Percentiles rank a stretch among this genome's conserved stretches.
Conservation (phyloP, 2,113 vertebrate species). For the Felis chaus region DNA sequence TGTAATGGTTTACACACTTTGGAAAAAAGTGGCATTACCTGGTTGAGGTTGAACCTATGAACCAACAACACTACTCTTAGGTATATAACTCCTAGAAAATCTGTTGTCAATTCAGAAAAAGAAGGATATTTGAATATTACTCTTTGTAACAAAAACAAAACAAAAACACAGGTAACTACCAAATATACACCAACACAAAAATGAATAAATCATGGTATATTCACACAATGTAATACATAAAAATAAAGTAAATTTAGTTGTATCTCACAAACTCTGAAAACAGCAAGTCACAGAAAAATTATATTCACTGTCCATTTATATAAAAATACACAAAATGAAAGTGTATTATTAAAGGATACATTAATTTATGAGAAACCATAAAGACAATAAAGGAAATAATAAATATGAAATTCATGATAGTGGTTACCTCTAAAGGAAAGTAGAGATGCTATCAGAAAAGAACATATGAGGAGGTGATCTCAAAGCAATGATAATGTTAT, state of each 20-base stretch:
- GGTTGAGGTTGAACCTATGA: not conserved
- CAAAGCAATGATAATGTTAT: not conserved
- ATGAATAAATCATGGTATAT: not conserved
- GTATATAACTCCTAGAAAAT: not conserved
- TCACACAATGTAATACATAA: not conserved
- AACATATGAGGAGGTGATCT: not conserved
- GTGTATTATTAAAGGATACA: not conserved
- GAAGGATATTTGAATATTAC: not conserved
- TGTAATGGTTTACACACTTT: not conserved
- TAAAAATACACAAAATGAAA: not conserved
- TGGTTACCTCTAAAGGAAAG: not conserved
- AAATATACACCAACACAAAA: not conserved
- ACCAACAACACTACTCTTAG: not conserved
- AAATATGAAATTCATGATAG: not conserved
- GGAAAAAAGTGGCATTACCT: not conserved
- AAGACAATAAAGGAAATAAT: not conserved
- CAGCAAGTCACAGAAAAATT: not conserved
- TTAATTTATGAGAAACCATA: not conserved
- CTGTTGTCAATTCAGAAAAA: not conserved
- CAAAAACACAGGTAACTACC: not conserved
- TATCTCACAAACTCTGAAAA: not conserved
- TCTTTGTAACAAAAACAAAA: not conserved
- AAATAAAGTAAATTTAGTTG: not conserved
- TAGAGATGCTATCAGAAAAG: not conserved
- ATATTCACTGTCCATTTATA: not conserved